Evolutionary conservation across 2,888 invertebrate genomes (phyloP), one percentile per base, ranked within the genome.

Genomic region (Schizotus pectinicornis): DNA sequence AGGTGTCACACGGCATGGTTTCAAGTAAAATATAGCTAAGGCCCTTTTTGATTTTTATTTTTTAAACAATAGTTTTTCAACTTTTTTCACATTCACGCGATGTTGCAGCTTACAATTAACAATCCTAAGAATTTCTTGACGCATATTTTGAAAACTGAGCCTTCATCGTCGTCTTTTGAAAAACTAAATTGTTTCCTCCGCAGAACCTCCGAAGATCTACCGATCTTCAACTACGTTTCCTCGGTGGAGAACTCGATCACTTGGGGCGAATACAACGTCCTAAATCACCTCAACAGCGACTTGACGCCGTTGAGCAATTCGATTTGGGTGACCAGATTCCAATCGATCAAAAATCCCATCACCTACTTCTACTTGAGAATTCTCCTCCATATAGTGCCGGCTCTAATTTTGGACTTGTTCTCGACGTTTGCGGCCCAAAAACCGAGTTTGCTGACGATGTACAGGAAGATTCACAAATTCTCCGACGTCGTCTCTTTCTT

Each of bases 151-250:
- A 46, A 46, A 3, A 45, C 1, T 32, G 2, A 2, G n/a, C 11
- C 11, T n/a, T n/a, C n/a, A n/a, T n/a, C n/a, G n/a, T n/a, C n/a
- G n/a, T n/a, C n/a, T n/a, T n/a, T n/a, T n/a, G n/a, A n/a, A 22
- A 5, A 22, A 22, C 22, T 22, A 22, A 22, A 3, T 22, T 5
- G 22, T 22, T 2, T 2, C 9, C n/a, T 9, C 54, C 64, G 5
- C 31, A 67, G 65, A 46, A 61, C 45, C 6, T 30, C 59, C 2
- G 61, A 67, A 22, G 65, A 73, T 45, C 67, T 75, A 1, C 82
- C 87, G 0, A 87, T 95, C 39, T 95, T 91, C 81, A 95, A 96
- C 80, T 93, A 89, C 77, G 91, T 94, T 1, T 91, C 95, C 0
- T 91, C 93, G 0, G 82, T 83, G 1, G 85, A 91, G 59, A 93